These are phyloP conservation scores for Noctuana brunneofusca DNA, from an alignment of 2,888 invertebrate genomes.

Conservation along the genomic window DNA sequence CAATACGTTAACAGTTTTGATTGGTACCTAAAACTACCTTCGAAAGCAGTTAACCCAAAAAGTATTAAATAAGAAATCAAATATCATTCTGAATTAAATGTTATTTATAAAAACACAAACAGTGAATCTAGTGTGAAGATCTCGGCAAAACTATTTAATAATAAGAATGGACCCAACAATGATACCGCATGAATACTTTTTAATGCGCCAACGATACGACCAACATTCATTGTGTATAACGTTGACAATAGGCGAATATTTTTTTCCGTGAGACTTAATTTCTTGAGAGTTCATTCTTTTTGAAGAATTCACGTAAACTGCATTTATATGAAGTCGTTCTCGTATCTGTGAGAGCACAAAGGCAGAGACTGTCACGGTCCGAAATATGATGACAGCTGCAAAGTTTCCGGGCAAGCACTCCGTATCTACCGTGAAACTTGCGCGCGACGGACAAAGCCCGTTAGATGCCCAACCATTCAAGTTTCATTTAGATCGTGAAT, in stretches of 20 bases:
- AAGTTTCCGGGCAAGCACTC: slow-evolving; percentile 59
- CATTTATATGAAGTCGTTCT: slow-evolving; percentile 78
- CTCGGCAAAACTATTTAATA: slow-evolving; percentile 65
- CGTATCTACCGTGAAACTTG: slow-evolving; percentile 72
- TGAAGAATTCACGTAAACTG: slow-evolving; percentile 78
- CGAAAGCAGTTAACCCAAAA: slow-evolving; percentile 1
- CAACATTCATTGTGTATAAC: slow-evolving; percentile 68
- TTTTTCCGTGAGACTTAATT: slow-evolving; percentile 68
- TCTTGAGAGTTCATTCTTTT: slow-evolving; percentile 74
- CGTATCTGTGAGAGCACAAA: slow-evolving; percentile 68
- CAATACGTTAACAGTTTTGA: no score
- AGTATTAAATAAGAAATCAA: slow-evolving; percentile 16
- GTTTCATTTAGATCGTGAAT: slow-evolving; percentile 64
- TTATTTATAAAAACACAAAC: background rate
- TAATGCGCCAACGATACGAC: slow-evolving; percentile 82
- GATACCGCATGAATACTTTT: slow-evolving; percentile 82
- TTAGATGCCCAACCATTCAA: slow-evolving; percentile 67
- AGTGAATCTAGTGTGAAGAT: slow-evolving; percentile 67
- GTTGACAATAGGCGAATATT: slow-evolving; percentile 65
- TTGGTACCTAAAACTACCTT: background rate
- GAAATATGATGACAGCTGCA: slow-evolving; percentile 77
- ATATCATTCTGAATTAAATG: slow-evolving; percentile 38
- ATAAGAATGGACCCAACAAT: slow-evolving; percentile 65
- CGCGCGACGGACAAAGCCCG: slow-evolving; percentile 68
- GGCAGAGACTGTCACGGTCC: slow-evolving; percentile 65